Conservation (phyloP, 1,140 invertebrate genomes). For the Drosophila rhopaloa region DNA sequence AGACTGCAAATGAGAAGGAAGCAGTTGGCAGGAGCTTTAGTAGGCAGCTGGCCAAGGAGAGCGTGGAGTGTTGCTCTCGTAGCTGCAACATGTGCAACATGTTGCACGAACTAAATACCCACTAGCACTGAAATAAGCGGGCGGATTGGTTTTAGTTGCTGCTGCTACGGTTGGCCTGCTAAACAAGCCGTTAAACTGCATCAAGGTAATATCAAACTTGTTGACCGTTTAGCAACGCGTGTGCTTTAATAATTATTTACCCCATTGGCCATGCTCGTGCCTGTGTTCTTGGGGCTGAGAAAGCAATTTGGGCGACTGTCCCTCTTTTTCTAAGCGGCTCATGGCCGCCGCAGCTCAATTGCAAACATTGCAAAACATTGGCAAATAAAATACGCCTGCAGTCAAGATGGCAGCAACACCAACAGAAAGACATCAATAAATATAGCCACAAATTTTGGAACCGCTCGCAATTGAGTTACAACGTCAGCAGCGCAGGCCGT, state of each 20-base stretch:
- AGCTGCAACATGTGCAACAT: constrained; percentile 52
- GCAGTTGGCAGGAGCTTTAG: constrained; percentile 36
- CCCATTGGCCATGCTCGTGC: constrained; percentile 24
- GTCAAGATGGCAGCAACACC: constrained; percentile 19
- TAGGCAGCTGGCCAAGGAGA: constrained; percentile 4
- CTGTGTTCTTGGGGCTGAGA: constrained; percentile 47
- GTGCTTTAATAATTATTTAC: constrained; percentile 17
- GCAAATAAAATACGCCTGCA: constrained; percentile 66
- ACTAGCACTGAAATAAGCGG: constrained; percentile 51
- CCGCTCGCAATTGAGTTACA: constrained; percentile 61
- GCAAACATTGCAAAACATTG: constrained; percentile 73
- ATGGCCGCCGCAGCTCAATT: constrained; percentile 52
- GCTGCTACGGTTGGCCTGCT: constrained; percentile 15
- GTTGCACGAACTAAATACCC: constrained; percentile 79
- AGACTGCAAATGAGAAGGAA: constrained; percentile 65
- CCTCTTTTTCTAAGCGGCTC: constrained; percentile 51
- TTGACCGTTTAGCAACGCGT: constrained; percentile 16
- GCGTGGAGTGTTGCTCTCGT: background rate
- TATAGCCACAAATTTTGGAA: constrained; percentile 61
- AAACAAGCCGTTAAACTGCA: constrained; percentile 60
- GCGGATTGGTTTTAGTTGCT: background rate
- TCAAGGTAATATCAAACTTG: constrained; percentile 40
- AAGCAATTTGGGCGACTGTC: constrained; percentile 33
- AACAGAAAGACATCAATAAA: constrained; percentile 29
- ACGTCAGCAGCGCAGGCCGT: constrained; percentile 39